Evolutionary conservation across 2,888 invertebrate genomes (phyloP).

Genomic region (Amiota minor): DNA sequence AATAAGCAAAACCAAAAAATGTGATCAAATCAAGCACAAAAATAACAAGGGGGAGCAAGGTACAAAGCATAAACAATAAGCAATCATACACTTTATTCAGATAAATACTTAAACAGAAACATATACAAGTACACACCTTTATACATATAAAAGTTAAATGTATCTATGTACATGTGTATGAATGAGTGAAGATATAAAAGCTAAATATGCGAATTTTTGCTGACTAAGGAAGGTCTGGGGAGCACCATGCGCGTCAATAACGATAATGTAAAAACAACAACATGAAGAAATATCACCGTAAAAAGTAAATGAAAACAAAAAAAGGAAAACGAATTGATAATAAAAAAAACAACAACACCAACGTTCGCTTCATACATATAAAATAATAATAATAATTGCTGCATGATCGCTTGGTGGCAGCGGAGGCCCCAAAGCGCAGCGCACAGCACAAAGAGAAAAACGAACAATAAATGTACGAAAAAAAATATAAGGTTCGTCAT

Average conservation of each 20-base stretch:
- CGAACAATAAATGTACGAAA: not conserved
- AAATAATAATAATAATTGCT: conserved; percentile 64
- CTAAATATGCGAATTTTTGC: conserved; percentile 62
- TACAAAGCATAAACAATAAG: conserved; percentile 18
- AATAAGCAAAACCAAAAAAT: no score
- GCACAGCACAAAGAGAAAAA: conserved; percentile 17
- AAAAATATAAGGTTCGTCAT: conserved; percentile 20
- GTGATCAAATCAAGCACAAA: conserved; percentile 14
- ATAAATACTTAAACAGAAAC: conserved; percentile 16
- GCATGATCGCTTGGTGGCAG: conserved; percentile 29
- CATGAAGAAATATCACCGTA: conserved; percentile 54
- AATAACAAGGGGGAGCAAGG: conserved; percentile 11
- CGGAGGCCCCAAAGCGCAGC: conserved; percentile 2
- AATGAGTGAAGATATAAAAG: not conserved
- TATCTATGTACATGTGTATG: no score
- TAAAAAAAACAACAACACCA: conserved; percentile 54
- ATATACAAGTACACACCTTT: conserved; percentile 22
- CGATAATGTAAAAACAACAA: conserved; percentile 44
- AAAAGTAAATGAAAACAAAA: conserved; percentile 54
- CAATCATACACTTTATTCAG: conserved; percentile 32
- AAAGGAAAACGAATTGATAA: conserved; percentile 14
- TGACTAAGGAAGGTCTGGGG: conserved; percentile 72
- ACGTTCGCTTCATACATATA: conserved; percentile 38
- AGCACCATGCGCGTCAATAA: conserved; percentile 56
- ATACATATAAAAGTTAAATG: conserved; percentile 35